Conservation (phyloP, 2,113 vertebrate genomes). For the Corydoras sp. region DNA sequence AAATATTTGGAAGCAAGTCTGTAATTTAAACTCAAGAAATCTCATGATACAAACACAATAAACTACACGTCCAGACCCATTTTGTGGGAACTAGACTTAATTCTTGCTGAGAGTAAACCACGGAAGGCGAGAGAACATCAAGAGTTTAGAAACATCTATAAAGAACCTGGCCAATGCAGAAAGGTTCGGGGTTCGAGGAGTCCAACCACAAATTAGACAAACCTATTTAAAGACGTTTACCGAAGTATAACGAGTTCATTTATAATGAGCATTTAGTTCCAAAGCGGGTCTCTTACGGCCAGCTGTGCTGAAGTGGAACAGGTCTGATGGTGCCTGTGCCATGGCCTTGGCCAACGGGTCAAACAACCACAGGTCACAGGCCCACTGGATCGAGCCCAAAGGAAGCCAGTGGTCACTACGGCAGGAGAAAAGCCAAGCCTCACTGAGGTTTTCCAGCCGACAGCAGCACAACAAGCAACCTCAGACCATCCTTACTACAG, state of each 20-base stretch:
- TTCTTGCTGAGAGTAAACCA: constrained; percentile 21
- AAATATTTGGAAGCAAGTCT: too few relatives aligned
- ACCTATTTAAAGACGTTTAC: constrained; percentile 37
- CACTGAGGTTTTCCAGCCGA: constrained; percentile 61
- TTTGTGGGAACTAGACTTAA: too few relatives aligned
- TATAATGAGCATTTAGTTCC: constrained; percentile 36
- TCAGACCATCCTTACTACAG: constrained; percentile 62
- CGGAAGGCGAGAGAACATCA: constrained; percentile 20
- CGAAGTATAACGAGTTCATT: constrained; percentile 23
- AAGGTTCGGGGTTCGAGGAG: constrained; percentile 20
- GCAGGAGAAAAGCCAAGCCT: constrained; percentile 51
- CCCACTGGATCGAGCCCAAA: constrained; percentile 53
- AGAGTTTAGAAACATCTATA: constrained; percentile 14
- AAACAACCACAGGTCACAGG: constrained; percentile 61
- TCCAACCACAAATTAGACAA: constrained; percentile 32
- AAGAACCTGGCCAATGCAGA: constrained; percentile 20
- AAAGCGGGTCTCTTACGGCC: constrained; percentile 26
- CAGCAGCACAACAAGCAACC: constrained; percentile 64
- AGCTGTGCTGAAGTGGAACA: constrained; percentile 20
- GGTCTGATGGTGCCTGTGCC: constrained; percentile 52
- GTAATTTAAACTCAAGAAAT: background rate
- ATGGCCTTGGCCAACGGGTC: constrained; percentile 59
- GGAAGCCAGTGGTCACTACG: constrained; percentile 60
- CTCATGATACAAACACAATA: constrained; percentile 20
- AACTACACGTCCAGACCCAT: background rate